phyloP scores from a whole-genome alignment of 2,113 vertebrate species.

The Labeo rohita region DNA sequence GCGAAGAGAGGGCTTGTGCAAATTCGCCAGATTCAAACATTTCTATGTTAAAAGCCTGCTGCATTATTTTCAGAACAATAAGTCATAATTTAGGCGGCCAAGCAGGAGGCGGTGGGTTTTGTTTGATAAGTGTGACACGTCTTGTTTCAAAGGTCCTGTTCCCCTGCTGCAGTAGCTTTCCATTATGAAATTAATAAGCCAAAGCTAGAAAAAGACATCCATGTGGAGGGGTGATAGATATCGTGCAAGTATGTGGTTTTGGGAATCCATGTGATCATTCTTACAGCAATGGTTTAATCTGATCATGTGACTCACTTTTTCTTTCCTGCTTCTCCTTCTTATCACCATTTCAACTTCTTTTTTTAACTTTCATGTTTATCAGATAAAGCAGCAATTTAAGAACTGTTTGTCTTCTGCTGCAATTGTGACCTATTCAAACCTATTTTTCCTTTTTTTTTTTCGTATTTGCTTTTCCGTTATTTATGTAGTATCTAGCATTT shows the following conservation, averaged over 20 bases:
- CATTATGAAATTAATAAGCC: constrained; percentile 69
- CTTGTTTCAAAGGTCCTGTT: constrained; percentile 66
- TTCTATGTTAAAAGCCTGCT: constrained; percentile 70
- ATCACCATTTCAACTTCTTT: constrained; percentile 34
- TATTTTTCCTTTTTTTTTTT: background rate
- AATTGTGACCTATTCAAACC: constrained; percentile 2
- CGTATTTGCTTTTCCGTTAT: background rate
- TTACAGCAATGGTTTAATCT: constrained; percentile 56
- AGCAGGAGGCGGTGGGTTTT: constrained; percentile 53
- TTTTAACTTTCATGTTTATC: constrained; percentile 60
- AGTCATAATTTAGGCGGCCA: constrained; percentile 65
- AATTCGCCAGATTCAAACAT: constrained; percentile 69
- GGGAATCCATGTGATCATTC: constrained; percentile 53
- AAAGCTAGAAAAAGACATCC: constrained; percentile 50
- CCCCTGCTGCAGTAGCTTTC: constrained; percentile 60
- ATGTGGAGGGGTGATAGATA: constrained; percentile 53
- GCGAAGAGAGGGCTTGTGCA: constrained; percentile 55
- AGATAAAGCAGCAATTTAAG: constrained; percentile 57
- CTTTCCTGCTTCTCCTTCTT: constrained; percentile 40
- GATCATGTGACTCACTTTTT: constrained; percentile 61
- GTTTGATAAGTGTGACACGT: constrained; percentile 62
- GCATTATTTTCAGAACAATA: constrained; percentile 72
- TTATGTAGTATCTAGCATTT: constrained; percentile 7
- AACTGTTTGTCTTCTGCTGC: constrained; percentile 1
- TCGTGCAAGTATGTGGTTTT: constrained; percentile 35